Conservation (phyloP, 2,113 vertebrate species). For the Lamprologus callipterus region DNA sequence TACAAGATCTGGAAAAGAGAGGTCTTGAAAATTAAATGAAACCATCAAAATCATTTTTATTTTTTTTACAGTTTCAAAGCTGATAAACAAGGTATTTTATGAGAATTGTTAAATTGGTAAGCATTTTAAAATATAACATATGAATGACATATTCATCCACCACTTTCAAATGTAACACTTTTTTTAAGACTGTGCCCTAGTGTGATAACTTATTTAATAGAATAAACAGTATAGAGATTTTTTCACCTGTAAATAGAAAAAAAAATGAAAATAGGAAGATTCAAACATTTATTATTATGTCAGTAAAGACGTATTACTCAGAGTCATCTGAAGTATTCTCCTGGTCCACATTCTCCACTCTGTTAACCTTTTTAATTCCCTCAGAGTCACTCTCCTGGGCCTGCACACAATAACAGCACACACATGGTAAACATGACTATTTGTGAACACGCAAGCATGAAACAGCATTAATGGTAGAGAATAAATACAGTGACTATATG, state of each 20-base stretch:
- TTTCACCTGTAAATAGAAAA: not conserved
- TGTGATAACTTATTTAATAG: not conserved
- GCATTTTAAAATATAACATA: not conserved
- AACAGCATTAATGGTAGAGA: not conserved
- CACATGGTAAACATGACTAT: not conserved
- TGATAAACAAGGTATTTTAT: not conserved
- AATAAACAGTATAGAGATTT: not conserved
- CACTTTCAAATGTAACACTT: not conserved
- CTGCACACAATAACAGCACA: constrained; percentile 12
- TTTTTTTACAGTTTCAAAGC: not conserved
- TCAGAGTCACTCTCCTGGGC: constrained; percentile 42
- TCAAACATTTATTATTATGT: not conserved
- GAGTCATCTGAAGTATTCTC: constrained; percentile 54
- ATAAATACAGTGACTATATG: not conserved
- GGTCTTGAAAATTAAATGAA: not conserved
- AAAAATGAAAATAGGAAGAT: not conserved
- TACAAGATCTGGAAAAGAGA: not conserved
- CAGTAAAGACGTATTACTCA: constrained; percentile 6
- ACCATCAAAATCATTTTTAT: not conserved
- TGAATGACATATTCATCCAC: not conserved
- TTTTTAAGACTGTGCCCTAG: not conserved
- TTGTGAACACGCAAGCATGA: not conserved
- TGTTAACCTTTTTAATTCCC: constrained; percentile 4
- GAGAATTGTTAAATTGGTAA: not conserved
- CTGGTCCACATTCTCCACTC: constrained; percentile 18